Evolutionary conservation across 2,888 invertebrate genomes (phyloP), one percentile per base, ranked within the genome.

Genomic region (Drosophila eohydei): DNA sequence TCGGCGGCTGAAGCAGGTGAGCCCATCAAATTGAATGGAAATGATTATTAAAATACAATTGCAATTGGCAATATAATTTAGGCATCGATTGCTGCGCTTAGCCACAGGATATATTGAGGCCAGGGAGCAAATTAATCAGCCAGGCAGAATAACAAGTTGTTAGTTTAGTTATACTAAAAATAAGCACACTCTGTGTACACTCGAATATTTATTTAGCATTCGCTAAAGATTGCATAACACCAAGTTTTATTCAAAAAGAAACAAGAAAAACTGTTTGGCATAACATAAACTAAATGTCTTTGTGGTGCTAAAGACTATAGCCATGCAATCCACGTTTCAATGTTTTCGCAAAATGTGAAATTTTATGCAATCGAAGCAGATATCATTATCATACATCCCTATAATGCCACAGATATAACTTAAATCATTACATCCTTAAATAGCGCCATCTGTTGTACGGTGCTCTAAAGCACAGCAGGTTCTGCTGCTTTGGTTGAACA

Each of bases 41-140:
- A 83, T 80, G 69, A 80, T 68, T 80, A 83, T 71, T 83, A 69
- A 86, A 88, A 74, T 83, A 75, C 63, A 52, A 46, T 43, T 65
- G 36, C 57, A 34, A 48, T 50, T 41, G n/a, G 52, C 51, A 36
- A 36, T 54, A 38, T 70, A 50, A 28, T 59, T 43, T 30, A 51
- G 60, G 57, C 36, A 54, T 41, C 61, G 52, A 54, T 59, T 61
- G 54, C 71, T 76, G 64, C 43, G 32, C 9, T 3, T 44, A 62
- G 16, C 77, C 65, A 66, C 66, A 71, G 85, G 68, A 74, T 72
- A 65, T 69, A 51, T 66, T 56, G 7, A 40, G 56, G 65, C 62
- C 50, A 58, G 36, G 52, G 21, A 56, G 40, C 62, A 36, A 62
- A 34, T 56, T 48, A 48, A 56, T 62, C 16, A 78, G 55, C 9